A percentile compares a stretch with the other conserved stretches of the same genome.
Evolutionary conservation across 2,888 invertebrate genomes (phyloP).

Genomic region (Alentia gelatinosa): DNA sequence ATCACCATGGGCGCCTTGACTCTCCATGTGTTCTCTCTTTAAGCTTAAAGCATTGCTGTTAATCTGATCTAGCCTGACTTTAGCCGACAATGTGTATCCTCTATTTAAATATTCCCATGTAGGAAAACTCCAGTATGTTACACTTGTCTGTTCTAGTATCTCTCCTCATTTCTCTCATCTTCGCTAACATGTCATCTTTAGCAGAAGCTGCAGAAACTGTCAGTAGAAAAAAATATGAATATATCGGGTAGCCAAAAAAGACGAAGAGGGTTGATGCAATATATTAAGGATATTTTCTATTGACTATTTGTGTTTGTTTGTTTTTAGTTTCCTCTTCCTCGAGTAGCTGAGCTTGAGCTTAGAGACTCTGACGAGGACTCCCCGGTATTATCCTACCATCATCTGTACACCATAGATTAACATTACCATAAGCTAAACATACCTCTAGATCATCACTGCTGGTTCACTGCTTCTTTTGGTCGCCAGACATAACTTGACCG

Average conservation of each 20-base stretch:
- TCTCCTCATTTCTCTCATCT: background rate
- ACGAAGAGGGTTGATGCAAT: background rate
- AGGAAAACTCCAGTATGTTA: no score
- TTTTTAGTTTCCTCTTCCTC: conserved; percentile 48
- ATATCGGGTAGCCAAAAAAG: background rate
- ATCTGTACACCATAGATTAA: background rate
- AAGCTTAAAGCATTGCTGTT: no score
- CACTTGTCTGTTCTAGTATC: background rate
- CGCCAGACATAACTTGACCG: background rate
- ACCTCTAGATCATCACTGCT: background rate
- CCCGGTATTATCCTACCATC: background rate
- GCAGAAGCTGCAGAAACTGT: background rate
- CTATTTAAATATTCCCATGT: no score
- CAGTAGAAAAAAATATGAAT: background rate
- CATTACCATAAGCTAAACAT: background rate
- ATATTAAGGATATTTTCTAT: background rate
- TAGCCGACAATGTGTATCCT: no score
- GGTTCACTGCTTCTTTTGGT: background rate
- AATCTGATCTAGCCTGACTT: no score
- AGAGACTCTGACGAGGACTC: conserved; percentile 31
- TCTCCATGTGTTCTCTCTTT: no score
- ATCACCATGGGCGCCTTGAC: no score
- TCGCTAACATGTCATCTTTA: background rate
- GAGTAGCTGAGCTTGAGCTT: conserved; percentile 40
- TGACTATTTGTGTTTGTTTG: conserved; percentile 34